Evolutionary conservation across 2,888 invertebrate species (phyloP).

Genomic region (Pollenia griseotomentosa): DNA sequence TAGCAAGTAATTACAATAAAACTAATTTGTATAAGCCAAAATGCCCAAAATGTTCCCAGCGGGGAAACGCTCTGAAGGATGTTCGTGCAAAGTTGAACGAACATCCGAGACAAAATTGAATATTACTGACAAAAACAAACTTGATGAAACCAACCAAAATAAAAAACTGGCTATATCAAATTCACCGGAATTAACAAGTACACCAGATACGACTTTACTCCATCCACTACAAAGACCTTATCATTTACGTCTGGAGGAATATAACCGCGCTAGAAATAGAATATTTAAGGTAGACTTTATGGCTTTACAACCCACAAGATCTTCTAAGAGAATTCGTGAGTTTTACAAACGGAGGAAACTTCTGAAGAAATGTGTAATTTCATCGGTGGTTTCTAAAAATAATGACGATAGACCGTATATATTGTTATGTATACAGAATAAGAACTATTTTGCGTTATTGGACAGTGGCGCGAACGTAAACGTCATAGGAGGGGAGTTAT

Average conservation of each 20-base stretch:
- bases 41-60: background rate
- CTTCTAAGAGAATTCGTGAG: background rate
- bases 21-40: slow-evolving; percentile 6
- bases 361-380: background rate
- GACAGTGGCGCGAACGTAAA: background rate
- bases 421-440: background rate
- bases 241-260: background rate
- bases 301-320: background rate
- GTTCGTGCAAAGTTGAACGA: background rate
- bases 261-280: background rate
- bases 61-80: background rate
- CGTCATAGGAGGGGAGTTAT: background rate
- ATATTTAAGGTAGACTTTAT: background rate
- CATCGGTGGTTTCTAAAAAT: background rate
- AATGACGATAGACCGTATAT: background rate
- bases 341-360: background rate
- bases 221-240: background rate
- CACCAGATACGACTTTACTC: background rate
- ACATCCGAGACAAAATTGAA: background rate
- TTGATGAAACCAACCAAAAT: too few relatives aligned
- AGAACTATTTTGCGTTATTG: background rate
- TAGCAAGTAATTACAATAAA: too few relatives aligned
- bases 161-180: background rate
- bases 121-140: background rate
- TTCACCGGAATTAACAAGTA: background rate